phyloP scores from a whole-genome alignment of 2,113 vertebrate species.

The Malurus elegans region DNA sequence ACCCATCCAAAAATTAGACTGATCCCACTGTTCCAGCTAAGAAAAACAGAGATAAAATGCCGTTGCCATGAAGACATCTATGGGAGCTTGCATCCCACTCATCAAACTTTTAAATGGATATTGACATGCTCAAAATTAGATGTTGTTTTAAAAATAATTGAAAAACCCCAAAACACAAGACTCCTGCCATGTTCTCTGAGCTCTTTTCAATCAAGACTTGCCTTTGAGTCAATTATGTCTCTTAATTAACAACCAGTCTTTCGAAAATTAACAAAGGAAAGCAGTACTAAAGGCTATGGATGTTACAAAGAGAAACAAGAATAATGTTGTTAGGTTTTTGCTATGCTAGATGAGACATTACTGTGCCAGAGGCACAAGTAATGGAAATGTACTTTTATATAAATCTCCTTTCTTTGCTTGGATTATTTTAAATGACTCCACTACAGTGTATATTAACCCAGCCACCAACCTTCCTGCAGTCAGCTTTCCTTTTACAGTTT shows the following conservation, averaged over 20 bases:
- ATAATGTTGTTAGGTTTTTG: neutral
- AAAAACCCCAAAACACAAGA: neutral
- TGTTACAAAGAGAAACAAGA: constrained; percentile 6
- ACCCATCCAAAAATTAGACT: neutral
- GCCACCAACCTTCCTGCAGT: neutral
- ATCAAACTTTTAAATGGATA: neutral
- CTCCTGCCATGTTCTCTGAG: neutral
- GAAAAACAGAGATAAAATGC: neutral
- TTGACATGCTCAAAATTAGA: neutral
- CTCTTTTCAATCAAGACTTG: neutral
- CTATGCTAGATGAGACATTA: neutral
- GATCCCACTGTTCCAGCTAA: neutral
- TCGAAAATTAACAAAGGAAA: constrained; percentile 7
- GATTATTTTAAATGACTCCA: constrained; percentile 49
- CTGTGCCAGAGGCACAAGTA: neutral
- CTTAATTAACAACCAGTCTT: constrained; percentile 24
- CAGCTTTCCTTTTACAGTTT: constrained; percentile 21
- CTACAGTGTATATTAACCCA: constrained; percentile 20
- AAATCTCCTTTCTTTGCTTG: constrained; percentile 55
- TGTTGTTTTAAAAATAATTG: neutral
- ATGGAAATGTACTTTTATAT: constrained; percentile 45
- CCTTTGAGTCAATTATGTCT: neutral
- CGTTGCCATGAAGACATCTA: neutral
- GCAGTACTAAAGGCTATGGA: neutral
- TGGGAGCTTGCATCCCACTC: neutral